Evolutionary conservation across 1,140 invertebrate species (phyloP).

Genomic region (Megalopta genalis): DNA sequence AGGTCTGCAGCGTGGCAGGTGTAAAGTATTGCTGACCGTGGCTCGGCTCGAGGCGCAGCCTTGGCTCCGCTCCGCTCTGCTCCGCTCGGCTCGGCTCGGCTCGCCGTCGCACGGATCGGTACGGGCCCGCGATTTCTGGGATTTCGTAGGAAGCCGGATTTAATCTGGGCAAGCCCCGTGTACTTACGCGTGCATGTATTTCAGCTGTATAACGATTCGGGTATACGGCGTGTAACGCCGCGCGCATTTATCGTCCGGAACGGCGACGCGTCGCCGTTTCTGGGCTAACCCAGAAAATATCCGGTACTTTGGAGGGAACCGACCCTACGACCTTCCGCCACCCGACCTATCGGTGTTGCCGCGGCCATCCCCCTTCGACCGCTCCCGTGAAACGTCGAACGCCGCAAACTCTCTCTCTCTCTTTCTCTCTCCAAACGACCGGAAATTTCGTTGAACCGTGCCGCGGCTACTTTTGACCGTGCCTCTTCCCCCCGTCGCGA

Average conservation of each 20-base stretch:
- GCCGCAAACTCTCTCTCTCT: too few relatives aligned
- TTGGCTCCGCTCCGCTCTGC: not conserved
- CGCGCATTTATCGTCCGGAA: conserved; percentile 53
- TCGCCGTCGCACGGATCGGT: conserved; percentile 21
- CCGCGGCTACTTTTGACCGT: too few relatives aligned
- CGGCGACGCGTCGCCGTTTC: conserved; percentile 22
- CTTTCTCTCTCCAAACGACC: too few relatives aligned
- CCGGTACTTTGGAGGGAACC: conserved; percentile 29
- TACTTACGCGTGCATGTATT: not conserved
- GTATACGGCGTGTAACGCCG: not conserved
- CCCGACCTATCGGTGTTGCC: not conserved
- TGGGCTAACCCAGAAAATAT: conserved; percentile 58
- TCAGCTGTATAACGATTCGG: not conserved
- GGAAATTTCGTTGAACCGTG: too few relatives aligned
- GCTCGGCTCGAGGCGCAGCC: not conserved
- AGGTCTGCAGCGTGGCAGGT: conserved; percentile 29
- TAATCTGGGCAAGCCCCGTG: conserved; percentile 31
- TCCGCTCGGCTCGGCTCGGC: too few relatives aligned
- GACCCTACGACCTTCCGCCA: not conserved
- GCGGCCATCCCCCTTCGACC: too few relatives aligned
- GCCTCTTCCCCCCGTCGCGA: too few relatives aligned
- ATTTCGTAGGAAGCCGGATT: conserved; percentile 51
- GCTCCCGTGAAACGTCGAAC: too few relatives aligned
- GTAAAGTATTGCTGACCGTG: conserved; percentile 44
- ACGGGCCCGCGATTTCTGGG: conserved; percentile 42